These are phyloP conservation scores for Atlantisia rogersi DNA, from an alignment of 2,113 vertebrate genomes.

Conservation along the genomic window DNA sequence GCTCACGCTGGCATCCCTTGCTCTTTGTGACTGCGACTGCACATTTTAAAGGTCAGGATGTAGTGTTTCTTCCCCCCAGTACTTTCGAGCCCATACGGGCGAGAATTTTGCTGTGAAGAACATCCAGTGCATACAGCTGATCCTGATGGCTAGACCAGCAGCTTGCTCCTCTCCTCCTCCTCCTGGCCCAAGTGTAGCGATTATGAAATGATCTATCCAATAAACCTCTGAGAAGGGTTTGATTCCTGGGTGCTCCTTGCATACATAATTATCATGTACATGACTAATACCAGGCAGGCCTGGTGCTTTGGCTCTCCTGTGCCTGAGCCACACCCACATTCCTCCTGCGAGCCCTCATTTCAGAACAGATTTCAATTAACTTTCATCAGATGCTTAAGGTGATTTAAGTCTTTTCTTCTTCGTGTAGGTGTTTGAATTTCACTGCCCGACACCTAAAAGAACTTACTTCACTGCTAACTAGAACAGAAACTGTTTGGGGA, in stretches of 20 bases:
- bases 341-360: neutral
- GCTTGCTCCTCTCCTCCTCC: neutral
- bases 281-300: constrained; percentile 31
- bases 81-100: neutral
- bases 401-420: neutral
- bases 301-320: neutral
- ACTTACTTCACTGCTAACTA: neutral
- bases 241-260: neutral
- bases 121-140: accelerated
- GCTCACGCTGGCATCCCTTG: constrained; percentile 11
- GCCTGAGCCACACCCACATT: constrained; percentile 40
- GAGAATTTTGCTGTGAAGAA: neutral
- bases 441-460: neutral
- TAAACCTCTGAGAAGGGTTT: neutral
- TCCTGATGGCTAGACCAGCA: neutral
- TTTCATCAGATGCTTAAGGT: constrained; percentile 48
- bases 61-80: neutral
- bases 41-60: constrained; percentile 46
- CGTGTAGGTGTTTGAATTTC: constrained; percentile 13
- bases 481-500: neutral
- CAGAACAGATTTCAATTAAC: constrained; percentile 35
- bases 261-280: neutral
- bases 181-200: neutral
- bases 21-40: constrained; percentile 23
- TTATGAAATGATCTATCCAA: neutral